Evolutionary conservation across 2,888 invertebrate genomes (phyloP), one percentile per base, ranked within the genome.

Genomic region (Rhodophaea formosa): DNA sequence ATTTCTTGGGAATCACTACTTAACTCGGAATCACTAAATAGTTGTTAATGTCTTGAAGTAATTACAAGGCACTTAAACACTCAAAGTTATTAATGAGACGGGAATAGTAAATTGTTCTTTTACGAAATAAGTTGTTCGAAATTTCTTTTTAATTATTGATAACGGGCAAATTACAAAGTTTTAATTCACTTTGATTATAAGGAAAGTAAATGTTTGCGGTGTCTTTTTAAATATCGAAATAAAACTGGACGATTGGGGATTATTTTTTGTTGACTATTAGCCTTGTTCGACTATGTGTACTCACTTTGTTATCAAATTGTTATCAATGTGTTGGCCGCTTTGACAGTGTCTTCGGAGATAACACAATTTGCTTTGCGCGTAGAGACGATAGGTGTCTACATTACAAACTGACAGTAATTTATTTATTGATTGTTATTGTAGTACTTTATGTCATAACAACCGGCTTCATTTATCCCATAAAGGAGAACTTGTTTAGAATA

Each of bases 281-380:
- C 39, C 51, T 51, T 51, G 51, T 51, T 32, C 15, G 1, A 35
- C 17, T 39, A n/a, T n/a, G 29, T 54, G 30, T 44, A 42, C 42
- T 66, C 23, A 53, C 42, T 57, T 51, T 65, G 70, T 78, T 82
- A 84, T 83, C 80, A 49, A 62, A 53, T 39, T 55, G 69, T 68
- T 70, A 71, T 75, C 72, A 62, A 61, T 61, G 58, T 68, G 80
- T 82, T 79, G 77, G 74, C 76, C 71, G 64, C 75, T 82, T 84
- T 86, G 84, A 79, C 85, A 84, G 77, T 70, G 82, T 85, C 82
- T 85, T 73, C 61, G 52, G 51, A 71, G 84, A 86, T 84, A 86
- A 80, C 72, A 63, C 61, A 62, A 68, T 71, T 63, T 63, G 56
- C 62, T 68, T 49, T 39, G 32, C 51, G 39, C 29, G 46, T 43